These are phyloP conservation scores for Cygnus atratus DNA, from an alignment of 2,113 vertebrate species.

Conservation along the genomic window DNA sequence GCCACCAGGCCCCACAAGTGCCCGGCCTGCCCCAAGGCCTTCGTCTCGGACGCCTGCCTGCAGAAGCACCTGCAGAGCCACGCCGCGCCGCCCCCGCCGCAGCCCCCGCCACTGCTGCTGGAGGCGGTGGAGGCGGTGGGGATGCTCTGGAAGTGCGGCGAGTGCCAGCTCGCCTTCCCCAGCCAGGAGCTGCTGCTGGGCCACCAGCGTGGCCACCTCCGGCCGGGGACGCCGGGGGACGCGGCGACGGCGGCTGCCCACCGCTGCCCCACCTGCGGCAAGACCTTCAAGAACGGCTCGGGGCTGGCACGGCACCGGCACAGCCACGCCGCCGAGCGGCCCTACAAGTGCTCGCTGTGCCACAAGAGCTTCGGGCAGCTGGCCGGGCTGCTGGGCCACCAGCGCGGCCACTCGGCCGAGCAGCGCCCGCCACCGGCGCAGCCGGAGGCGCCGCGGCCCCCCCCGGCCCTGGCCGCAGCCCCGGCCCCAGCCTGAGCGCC, in stretches of 20 bases:
- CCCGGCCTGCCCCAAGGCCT: constrained; percentile 85
- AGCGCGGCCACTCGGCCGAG: constrained; percentile 85
- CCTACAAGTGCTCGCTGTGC: constrained; percentile 83
- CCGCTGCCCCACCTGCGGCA: constrained; percentile 81
- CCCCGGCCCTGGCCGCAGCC: neutral
- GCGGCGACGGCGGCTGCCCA: constrained; percentile 24
- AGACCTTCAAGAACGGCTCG: constrained; percentile 82
- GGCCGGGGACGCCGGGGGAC: constrained; percentile 40
- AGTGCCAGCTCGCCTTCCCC: constrained; percentile 81
- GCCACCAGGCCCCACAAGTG: constrained; percentile 86
- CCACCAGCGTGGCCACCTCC: constrained; percentile 78
- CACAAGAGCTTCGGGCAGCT: constrained; percentile 85
- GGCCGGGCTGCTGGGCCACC: constrained; percentile 84
- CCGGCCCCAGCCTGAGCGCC: constrained; percentile 74
- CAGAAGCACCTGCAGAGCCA: constrained; percentile 74
- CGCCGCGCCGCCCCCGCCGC: neutral
- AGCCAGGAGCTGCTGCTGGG: constrained; percentile 77
- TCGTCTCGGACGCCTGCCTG: constrained; percentile 76
- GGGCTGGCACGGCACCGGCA: constrained; percentile 80
- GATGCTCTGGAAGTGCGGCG: constrained; percentile 83
- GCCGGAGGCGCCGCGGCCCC: constrained; percentile 18
- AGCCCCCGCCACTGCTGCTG: constrained; percentile 71
- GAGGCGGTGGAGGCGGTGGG: constrained; percentile 79
- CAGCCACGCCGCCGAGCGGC: constrained; percentile 77
- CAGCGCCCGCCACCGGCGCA: constrained; percentile 85